phyloP scores from a whole-genome alignment of 2,888 invertebrate species.

The Panopea generosa region DNA sequence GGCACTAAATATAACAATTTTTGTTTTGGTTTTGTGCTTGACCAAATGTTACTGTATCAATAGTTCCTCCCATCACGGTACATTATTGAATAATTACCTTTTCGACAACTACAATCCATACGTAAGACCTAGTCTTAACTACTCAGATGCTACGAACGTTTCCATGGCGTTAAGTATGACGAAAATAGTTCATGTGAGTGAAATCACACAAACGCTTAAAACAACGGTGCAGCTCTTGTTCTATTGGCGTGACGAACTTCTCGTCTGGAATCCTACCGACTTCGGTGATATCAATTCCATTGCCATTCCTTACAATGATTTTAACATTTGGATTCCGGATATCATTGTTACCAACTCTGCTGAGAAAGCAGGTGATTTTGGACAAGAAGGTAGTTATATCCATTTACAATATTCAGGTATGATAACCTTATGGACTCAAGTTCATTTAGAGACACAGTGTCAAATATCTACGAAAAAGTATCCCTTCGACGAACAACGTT shows the following conservation, averaged over 20 bases:
- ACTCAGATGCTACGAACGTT: too few species aligned
- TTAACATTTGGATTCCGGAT: slow-evolving; percentile 43
- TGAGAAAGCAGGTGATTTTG: slow-evolving; percentile 28
- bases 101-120: slow-evolving; percentile 14
- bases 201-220: slow-evolving; percentile 37
- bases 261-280: slow-evolving; percentile 29
- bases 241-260: slow-evolving; percentile 35
- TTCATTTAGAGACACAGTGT: slow-evolving; percentile 38
- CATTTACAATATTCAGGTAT: slow-evolving; percentile 15
- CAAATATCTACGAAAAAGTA: slow-evolving; percentile 41
- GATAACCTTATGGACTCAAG: slow-evolving; percentile 30
- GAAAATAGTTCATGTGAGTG: slow-evolving; percentile 17
- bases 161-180: too few species aligned
- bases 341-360: slow-evolving; percentile 31
- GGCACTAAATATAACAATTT: too few species aligned
- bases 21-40: too few species aligned
- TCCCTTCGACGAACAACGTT: slow-evolving; percentile 44
- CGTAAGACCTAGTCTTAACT: neutral
- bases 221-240: slow-evolving; percentile 24
- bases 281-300: slow-evolving; percentile 18
- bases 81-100: neutral
- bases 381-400: slow-evolving; percentile 22
- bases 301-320: slow-evolving; percentile 15
- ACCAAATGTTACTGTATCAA: too few species aligned
- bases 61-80: slow-evolving; percentile 1